Conservation (phyloP, 2,113 vertebrate species). For the Apodemus speciosus region DNA sequence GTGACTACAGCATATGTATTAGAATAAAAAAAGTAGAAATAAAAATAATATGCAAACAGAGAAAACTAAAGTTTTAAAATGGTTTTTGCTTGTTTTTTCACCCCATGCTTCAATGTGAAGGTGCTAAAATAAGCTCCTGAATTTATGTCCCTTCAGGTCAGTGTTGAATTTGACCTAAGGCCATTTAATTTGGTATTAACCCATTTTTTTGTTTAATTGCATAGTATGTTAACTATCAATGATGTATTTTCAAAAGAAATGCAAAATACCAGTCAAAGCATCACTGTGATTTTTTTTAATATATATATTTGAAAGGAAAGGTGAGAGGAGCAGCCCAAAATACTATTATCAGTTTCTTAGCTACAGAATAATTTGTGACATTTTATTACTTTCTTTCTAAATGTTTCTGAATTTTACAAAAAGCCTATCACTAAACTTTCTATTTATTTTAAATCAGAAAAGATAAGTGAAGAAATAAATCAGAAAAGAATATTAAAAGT, state of each 20-base stretch:
- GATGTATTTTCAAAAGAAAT: not conserved
- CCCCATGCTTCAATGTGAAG: not conserved
- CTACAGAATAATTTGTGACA: not conserved
- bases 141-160: not conserved
- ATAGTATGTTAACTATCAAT: not conserved
- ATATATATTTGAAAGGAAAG: not conserved
- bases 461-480: not conserved
- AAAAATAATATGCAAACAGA: conserved; percentile 11
- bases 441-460: conserved; percentile 16
- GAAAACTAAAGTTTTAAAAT: not conserved
- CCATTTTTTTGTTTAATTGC: not conserved
- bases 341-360: not conserved
- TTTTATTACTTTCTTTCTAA: not conserved
- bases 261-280: not conserved
- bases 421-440: not conserved
- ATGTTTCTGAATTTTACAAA: not conserved
- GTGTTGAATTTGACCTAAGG: not conserved
- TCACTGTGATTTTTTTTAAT: not conserved
- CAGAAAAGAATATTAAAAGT: not conserved
- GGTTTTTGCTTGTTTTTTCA: not conserved
- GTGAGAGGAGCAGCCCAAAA: not conserved
- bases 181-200: not conserved
- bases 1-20: not conserved
- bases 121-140: not conserved
- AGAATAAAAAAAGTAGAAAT: not conserved